A percentile compares a stretch with the other conserved stretches of the same genome.
phyloP scores from a whole-genome alignment of 2,113 vertebrate species.

The Sarotherodon lohbergeri region DNA sequence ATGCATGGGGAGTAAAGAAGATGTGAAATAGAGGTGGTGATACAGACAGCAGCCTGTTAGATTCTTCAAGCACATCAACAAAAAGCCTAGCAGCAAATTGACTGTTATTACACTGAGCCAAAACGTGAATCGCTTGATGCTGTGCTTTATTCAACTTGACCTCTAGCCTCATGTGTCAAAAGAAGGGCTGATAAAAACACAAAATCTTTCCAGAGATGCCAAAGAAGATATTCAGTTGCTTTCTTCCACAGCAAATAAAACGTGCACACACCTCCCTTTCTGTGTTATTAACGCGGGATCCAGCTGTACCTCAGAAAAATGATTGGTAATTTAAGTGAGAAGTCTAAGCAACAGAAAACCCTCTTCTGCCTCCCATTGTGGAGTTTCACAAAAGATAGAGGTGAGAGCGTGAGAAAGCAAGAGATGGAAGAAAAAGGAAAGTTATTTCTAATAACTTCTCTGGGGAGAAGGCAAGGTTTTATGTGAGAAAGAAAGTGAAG shows the following conservation, averaged over 20 bases:
- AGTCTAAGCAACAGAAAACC: not conserved
- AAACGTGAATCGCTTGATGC: not conserved
- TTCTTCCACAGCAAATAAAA: not conserved
- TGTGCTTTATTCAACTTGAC: not conserved
- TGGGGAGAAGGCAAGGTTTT: not conserved
- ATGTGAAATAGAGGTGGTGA: not conserved
- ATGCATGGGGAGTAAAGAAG: not conserved
- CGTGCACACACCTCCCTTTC: not conserved
- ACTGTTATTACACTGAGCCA: not conserved
- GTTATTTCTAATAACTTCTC: conserved; percentile 5
- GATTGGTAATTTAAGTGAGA: not conserved
- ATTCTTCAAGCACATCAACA: not conserved
- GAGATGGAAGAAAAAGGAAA: not conserved
- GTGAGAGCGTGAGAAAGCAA: not conserved
- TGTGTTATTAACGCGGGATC: not conserved
- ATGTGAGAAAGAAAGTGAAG: not conserved
- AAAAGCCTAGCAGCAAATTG: not conserved
- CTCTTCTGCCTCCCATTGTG: not conserved
- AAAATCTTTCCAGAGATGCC: not conserved
- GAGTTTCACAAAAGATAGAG: not conserved
- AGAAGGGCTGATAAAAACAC: not conserved
- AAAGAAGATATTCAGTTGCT: not conserved
- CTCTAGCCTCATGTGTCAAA: not conserved
- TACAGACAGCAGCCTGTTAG: not conserved
- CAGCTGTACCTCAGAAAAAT: not conserved